Evolutionary conservation across 1,140 invertebrate species (phyloP), one percentile per base, ranked within the genome.

Genomic region (Scaptomyza pallida): DNA sequence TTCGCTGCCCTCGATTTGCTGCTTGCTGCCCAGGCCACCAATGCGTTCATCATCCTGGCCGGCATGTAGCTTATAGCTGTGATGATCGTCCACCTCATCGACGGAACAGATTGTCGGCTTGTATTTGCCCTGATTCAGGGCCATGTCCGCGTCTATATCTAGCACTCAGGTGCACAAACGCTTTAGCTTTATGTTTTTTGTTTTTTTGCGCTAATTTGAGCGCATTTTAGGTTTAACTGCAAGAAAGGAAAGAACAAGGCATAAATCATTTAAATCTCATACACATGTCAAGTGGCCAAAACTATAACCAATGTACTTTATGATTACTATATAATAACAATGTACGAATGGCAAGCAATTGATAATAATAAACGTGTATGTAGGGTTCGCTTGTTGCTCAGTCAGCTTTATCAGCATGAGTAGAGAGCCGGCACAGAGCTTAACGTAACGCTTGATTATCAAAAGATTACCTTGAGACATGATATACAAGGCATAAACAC

Each of bases 21-120:
- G 81, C 35, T 73, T 67, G 48, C 55, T 71, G 40, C 47, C 82
- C 37, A 47, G 67, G 37, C 60, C 33, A 8, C 33, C 33, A 5
- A 62, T 72, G 21, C 56, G 62, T 21, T 80, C 71, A 44, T 85
- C 81, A 10, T 80, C 72, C 51, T 70, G 76, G 54, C 64, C 72
- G 43, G 73, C 72, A 45, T 86, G 82, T 21, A 88, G 59, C 48
- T 90, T 90, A 12, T 89, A 78, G 41, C 86, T 90, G 21, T 81
- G 89, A 74, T 81, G 89, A 74, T 90, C 89, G 43, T 90, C 89
- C 50, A 90, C 89, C 74, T 90, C 89, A 50, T 90, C 89, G 64
- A 90, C 90, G 55, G 89, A 73, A 54, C 78, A 86, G 17, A 90
- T 82, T 30, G 80, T 89, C 19, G 89, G 89, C 48, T 89, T 90